These are phyloP conservation scores for Zygogramma bicolorata DNA, from an alignment of 2,888 invertebrate species.

Conservation along the genomic window DNA sequence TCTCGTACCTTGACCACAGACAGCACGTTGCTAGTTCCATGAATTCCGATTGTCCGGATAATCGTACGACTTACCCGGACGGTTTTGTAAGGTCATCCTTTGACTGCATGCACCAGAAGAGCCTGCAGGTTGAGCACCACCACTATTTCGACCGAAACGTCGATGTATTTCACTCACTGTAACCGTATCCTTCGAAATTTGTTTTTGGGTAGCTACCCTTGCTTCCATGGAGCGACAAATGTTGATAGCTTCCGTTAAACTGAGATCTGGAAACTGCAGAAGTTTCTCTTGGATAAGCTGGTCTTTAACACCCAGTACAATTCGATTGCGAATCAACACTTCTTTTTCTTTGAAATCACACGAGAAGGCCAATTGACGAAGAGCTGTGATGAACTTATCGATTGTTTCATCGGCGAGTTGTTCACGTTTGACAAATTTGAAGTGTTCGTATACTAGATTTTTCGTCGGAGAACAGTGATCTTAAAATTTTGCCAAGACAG, in stretches of 20 bases:
- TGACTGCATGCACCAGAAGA: neutral
- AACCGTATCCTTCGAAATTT: neutral
- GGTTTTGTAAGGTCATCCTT: neutral
- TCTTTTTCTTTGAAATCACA: neutral
- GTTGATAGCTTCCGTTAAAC: neutral
- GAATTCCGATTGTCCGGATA: fast-evolving
- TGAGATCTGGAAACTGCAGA: neutral
- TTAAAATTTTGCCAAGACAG: neutral
- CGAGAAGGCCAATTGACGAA: no score
- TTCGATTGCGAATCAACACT: neutral
- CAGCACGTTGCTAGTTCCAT: neutral
- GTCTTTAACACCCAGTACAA: neutral
- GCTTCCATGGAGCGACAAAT: neutral
- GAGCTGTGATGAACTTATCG: neutral
- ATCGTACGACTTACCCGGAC: no score
- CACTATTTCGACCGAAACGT: neutral
- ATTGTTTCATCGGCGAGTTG: neutral
- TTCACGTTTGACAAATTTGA: neutral
- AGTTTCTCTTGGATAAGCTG: neutral
- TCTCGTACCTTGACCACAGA: neutral
- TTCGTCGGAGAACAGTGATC: neutral
- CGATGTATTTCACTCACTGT: neutral
- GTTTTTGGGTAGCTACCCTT: neutral
- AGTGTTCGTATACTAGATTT: neutral
- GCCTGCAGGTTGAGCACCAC: neutral